A percentile compares a stretch with the other conserved stretches of the same genome.
Conservation (phyloP, 2,113 vertebrate genomes). For the Pygoscelis antarcticus region DNA sequence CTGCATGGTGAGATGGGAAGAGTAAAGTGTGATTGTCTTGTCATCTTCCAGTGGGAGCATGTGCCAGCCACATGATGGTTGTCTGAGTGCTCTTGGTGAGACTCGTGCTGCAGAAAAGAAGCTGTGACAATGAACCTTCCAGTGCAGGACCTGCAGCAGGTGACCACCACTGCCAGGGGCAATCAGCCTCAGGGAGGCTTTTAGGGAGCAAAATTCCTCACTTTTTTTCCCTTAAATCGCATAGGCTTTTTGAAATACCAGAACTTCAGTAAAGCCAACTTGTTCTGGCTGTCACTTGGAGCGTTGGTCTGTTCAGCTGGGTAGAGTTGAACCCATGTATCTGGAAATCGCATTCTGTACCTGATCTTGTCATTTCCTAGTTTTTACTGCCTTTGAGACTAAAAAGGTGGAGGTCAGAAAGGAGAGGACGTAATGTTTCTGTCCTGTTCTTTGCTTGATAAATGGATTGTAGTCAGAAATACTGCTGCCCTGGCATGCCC, state of each 20-base stretch:
- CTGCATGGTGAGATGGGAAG: neutral
- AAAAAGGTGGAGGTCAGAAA: neutral
- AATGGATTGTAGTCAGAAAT: neutral
- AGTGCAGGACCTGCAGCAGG: neutral
- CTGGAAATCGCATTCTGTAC: neutral
- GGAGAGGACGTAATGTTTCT: neutral
- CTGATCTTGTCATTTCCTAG: neutral
- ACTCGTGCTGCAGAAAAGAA: neutral
- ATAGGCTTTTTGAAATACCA: neutral
- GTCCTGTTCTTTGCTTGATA: neutral
- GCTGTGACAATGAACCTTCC: neutral
- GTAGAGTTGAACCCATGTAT: neutral
- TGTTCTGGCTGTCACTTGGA: neutral
- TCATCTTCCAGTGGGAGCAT: neutral
- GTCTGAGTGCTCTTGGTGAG: neutral
- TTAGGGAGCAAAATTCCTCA: neutral
- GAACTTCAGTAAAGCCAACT: neutral
- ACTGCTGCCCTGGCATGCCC: neutral
- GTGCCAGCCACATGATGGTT: neutral
- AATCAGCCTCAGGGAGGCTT: neutral
- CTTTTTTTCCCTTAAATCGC: neutral
- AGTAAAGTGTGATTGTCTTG: neutral
- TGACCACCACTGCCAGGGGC: neutral
- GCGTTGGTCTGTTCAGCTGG: neutral
- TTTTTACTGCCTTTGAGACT: neutral